Percentiles rank a stretch among this genome's conserved stretches.
phyloP scores from a whole-genome alignment of 2,113 vertebrate species.

The Paramisgurnus dabryanus region DNA sequence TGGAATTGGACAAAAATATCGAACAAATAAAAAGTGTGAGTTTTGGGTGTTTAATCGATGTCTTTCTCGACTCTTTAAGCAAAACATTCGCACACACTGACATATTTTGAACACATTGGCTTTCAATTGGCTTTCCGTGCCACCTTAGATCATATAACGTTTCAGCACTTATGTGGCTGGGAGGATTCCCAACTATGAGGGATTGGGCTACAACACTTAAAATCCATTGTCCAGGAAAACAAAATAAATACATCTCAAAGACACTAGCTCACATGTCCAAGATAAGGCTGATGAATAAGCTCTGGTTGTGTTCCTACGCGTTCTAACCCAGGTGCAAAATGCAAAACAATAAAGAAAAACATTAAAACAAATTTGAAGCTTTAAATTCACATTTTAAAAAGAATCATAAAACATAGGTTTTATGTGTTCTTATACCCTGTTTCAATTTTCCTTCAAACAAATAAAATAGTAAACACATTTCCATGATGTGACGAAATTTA shows the following conservation, averaged over 20 bases:
- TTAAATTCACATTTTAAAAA: slow-evolving; percentile 90
- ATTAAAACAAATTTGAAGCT: slow-evolving; percentile 83
- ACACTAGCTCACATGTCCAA: slow-evolving; percentile 72
- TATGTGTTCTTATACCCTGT: slow-evolving; percentile 96
- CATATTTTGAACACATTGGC: slow-evolving; percentile 10
- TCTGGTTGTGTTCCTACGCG: slow-evolving; percentile 80
- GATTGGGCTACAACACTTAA: slow-evolving; percentile 92
- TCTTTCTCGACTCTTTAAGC: slow-evolving; percentile 88
- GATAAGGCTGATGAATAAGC: slow-evolving; percentile 54
- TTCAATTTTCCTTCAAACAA: slow-evolving; percentile 81
- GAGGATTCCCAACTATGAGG: slow-evolving; percentile 71
- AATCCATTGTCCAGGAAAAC: slow-evolving; percentile 76
- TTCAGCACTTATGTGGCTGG: slow-evolving; percentile 31
- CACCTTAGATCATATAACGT: slow-evolving; percentile 32
- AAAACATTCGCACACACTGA: slow-evolving; percentile 72
- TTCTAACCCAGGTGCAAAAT: slow-evolving; percentile 85
- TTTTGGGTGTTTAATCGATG: slow-evolving; percentile 63
- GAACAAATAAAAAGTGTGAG: slow-evolving; percentile 77
- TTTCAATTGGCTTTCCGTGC: slow-evolving; percentile 13
- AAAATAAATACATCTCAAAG: slow-evolving; percentile 95
- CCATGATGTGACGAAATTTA: slow-evolving; percentile 55
- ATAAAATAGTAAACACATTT: slow-evolving; percentile 74
- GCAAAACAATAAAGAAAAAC: slow-evolving; percentile 71
- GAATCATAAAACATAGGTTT: slow-evolving; percentile 78
- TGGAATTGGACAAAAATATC: slow-evolving; percentile 90